Conservation (phyloP, 2,888 invertebrate genomes). For the Calameuta idolon region DNA sequence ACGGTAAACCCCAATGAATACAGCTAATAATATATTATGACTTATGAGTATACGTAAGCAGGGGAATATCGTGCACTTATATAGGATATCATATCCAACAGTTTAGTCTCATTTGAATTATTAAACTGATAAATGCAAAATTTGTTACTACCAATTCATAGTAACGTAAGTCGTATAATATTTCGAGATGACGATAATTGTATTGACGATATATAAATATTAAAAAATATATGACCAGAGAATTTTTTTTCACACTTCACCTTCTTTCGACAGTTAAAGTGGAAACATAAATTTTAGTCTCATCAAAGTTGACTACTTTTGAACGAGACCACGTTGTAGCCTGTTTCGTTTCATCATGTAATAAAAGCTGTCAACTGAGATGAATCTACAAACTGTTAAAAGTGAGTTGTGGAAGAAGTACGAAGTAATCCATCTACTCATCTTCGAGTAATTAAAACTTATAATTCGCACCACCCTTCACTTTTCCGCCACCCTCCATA, state of each 20-base stretch:
- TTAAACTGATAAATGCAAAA: no score
- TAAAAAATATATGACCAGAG: no score
- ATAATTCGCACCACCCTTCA: constrained; percentile 49
- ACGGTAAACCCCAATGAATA: no score
- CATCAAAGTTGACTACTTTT: background rate
- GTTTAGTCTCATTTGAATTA: no score
- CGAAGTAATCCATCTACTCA: constrained; percentile 58
- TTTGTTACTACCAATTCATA: no score
- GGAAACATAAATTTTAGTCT: background rate
- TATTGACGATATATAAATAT: no score
- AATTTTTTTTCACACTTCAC: background rate
- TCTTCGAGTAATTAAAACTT: constrained; percentile 63
- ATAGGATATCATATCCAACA: no score
- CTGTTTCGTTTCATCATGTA: background rate
- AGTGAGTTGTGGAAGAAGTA: constrained; percentile 41
- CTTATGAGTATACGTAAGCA: no score
- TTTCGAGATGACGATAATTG: no score
- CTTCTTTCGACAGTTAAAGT: background rate
- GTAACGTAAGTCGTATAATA: no score
- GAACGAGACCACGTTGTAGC: background rate
- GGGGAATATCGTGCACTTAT: no score
- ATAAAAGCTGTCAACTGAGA: constrained; percentile 29
- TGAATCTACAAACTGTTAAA: constrained; percentile 38
- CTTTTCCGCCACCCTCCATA: constrained; percentile 23
- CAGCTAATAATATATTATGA: no score